phyloP scores from a whole-genome alignment of 1,140 invertebrate species.

The Caenorhabditis tropicalis region DNA sequence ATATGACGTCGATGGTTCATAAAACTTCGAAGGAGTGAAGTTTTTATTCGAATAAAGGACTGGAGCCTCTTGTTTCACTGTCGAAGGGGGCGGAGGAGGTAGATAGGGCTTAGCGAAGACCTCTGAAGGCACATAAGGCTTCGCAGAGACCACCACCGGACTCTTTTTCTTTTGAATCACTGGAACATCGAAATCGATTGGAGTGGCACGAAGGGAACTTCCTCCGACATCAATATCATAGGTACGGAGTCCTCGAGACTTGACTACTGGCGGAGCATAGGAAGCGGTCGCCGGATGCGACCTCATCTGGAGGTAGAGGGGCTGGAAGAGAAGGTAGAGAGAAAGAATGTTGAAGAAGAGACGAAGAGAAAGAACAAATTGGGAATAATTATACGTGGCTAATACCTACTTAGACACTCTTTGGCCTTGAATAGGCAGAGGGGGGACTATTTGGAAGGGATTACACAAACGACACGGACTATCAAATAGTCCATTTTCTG shows the following conservation, averaged over 20 bases:
- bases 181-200: conserved; percentile 4
- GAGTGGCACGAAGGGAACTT: neutral
- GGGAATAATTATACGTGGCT: neutral
- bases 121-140: neutral
- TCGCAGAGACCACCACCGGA: neutral
- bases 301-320: neutral
- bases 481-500: no score
- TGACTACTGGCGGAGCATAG: conserved; percentile 1
- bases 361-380: no score
- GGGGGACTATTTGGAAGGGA: no score
- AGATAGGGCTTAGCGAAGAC: neutral
- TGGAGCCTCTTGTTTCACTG: no score
- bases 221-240: conserved; percentile 14
- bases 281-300: conserved; percentile 3
- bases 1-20: neutral
- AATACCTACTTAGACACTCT: no score
- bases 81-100: no score
- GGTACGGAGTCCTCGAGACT: conserved; percentile 19
- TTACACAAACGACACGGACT: no score
- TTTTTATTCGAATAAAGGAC: neutral
- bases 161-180: neutral
- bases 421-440: no score
- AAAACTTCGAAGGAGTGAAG: neutral
- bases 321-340: neutral
- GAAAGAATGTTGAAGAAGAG: neutral